A percentile compares a stretch with the other conserved stretches of the same genome.
Conservation (phyloP, 2,797 vertebrate genomes). For the Sebastes kiyomatsui region DNA sequence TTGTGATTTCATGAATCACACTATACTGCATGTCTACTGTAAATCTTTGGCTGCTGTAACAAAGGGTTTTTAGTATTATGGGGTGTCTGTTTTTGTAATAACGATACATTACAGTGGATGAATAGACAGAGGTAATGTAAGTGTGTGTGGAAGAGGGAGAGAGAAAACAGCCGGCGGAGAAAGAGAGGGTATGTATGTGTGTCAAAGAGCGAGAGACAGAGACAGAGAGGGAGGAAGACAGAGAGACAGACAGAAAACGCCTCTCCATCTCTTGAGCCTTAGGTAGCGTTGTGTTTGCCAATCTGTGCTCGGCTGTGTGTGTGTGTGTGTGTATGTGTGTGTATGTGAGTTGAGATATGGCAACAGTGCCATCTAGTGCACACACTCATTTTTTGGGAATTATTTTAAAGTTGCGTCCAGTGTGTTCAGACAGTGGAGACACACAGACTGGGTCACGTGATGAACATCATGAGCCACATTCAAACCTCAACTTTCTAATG, state of each 20-base stretch:
- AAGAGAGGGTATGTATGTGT: slow-evolving; percentile 30
- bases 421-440: slow-evolving; percentile 1
- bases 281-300: slow-evolving; percentile 57
- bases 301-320: slow-evolving; percentile 26
- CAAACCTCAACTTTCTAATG: not conserved
- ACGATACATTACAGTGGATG: slow-evolving; percentile 49
- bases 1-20: slow-evolving; percentile 46
- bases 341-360: slow-evolving; percentile 27
- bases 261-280: slow-evolving; percentile 61
- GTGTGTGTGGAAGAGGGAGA: slow-evolving; percentile 18
- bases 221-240: slow-evolving; percentile 12
- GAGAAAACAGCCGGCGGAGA: slow-evolving; percentile 6
- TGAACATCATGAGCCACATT: slow-evolving; percentile 4
- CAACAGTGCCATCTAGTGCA: slow-evolving; percentile 80
- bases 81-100: slow-evolving; percentile 59
- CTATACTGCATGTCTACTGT: slow-evolving; percentile 18
- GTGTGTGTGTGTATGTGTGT: not conserved
- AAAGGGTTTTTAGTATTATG: slow-evolving; percentile 37
- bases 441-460: not conserved
- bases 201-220: slow-evolving; percentile 43
- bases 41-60: slow-evolving; percentile 45
- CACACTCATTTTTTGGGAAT: not conserved
- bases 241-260: slow-evolving; percentile 42
- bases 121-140: slow-evolving; percentile 40
- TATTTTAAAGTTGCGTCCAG: not conserved